Conservation (phyloP, 2,113 vertebrate species). For the Cinclus cinclus region DNA sequence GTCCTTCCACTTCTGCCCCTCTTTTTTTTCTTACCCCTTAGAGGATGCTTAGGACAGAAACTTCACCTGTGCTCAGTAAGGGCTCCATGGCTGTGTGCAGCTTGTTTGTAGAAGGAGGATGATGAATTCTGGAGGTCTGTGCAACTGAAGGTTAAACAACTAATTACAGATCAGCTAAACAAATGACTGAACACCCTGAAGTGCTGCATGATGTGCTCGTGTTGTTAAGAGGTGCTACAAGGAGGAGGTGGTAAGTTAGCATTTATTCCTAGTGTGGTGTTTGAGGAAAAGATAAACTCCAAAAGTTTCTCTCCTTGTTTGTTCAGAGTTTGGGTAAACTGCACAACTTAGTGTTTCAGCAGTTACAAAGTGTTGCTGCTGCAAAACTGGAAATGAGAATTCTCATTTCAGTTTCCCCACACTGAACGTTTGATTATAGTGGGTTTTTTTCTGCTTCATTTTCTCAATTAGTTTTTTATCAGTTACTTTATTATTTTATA, state of each 20-base stretch:
- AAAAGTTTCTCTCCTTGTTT: background rate
- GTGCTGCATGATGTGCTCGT: background rate
- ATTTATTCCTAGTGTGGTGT: accelerated
- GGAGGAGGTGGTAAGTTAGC: background rate
- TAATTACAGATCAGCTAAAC: background rate
- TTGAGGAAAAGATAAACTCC: background rate
- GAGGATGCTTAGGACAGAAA: background rate
- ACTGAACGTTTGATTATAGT: background rate
- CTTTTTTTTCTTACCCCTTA: background rate
- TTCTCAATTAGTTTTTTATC: background rate
- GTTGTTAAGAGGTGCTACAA: background rate
- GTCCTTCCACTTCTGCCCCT: background rate
- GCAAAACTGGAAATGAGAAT: background rate
- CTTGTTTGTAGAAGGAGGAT: background rate
- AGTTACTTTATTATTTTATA: background rate
- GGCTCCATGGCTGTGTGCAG: background rate
- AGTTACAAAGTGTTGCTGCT: background rate
- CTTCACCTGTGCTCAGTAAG: background rate
- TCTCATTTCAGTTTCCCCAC: background rate
- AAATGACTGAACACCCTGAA: background rate
- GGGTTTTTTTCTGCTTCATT: background rate
- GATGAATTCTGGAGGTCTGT: background rate
- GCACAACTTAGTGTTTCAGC: background rate
- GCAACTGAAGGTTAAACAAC: background rate
- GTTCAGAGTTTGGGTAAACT: background rate